Percentiles rank a stretch among this genome's conserved stretches.
Conservation (phyloP, 2,888 invertebrate species). For the Periphyllus acericola region DNA sequence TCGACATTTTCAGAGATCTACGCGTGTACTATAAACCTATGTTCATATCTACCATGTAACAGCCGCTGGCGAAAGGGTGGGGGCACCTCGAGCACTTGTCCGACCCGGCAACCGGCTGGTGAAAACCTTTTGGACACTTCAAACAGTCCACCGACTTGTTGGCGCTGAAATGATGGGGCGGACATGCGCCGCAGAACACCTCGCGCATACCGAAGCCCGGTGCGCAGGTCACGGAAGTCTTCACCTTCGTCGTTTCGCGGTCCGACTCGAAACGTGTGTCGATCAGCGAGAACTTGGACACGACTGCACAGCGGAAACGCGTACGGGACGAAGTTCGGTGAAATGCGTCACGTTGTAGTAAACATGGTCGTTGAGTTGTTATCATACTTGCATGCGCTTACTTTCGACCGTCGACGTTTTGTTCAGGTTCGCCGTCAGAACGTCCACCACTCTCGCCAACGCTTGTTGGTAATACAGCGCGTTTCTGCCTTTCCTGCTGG, state of each 20-base stretch:
- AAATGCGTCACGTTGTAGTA: too few species aligned
- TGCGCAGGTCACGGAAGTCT: not conserved
- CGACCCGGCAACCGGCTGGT: constrained; percentile 42
- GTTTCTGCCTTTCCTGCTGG: constrained; percentile 2
- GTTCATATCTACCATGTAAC: constrained; percentile 41
- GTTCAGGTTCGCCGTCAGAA: constrained; percentile 28
- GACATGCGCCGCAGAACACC: constrained; percentile 43
- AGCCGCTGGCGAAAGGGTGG: constrained; percentile 19
- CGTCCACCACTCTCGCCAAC: constrained; percentile 10
- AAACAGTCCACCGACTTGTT: not conserved
- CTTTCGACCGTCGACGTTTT: constrained; percentile 18
- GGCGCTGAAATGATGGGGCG: constrained; percentile 29
- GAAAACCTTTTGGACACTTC: constrained; percentile 27
- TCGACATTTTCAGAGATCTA: too few species aligned
- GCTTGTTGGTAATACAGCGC: constrained; percentile 15
- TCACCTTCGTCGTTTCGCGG: not conserved
- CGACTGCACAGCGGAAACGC: not conserved
- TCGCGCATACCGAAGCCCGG: constrained; percentile 42
- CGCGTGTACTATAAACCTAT: too few species aligned
- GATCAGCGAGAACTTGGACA: constrained; percentile 16
- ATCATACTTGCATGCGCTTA: not conserved
- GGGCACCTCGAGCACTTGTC: constrained; percentile 38
- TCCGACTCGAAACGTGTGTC: constrained; percentile 1
- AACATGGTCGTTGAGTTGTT: too few species aligned
- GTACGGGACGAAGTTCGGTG: not conserved